Evolutionary conservation across 2,113 vertebrate species (phyloP), one percentile per base, ranked within the genome.

Genomic region (Dasyprocta punctata): DNA sequence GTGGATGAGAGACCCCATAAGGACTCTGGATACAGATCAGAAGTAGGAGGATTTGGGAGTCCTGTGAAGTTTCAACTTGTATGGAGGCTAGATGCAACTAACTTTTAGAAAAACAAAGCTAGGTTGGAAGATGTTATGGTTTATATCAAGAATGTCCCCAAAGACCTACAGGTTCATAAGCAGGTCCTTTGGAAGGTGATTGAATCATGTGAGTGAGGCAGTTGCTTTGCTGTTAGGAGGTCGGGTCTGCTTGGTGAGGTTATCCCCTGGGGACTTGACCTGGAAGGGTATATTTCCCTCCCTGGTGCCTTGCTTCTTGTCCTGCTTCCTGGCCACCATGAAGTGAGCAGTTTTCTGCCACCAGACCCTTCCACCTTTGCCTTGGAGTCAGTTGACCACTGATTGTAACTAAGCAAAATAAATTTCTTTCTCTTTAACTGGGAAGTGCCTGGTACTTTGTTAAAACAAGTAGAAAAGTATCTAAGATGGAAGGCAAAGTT

Each of bases 41-140:
- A 61, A 17, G 20, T 13, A 84, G 5, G 1, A 65, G 16, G 3
- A 3, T 4, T 6, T 33, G 24, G 38, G 44, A 65, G 20, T 16
- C 19, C 52, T 13, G 2, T 14, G 41, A 83, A 1, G 28, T 1
- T 67, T n/a, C 2, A 22, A 65, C 71, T 30, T 47, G 54, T 49
- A 11, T 7, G 17, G 24, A 28, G 2, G 3, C 12, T 1, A n/a
- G n/a, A n/a, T 38, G 28, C 20, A 38, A 38, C 26, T 3, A 4
- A 71, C 8, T 4, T 6, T n/a, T 60, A 90, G 22, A 30, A 41
- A 47, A 77, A 77, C 30, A 77, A 77, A 44, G n/a, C 36, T 38
- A 22, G n/a, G 12, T 28, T 47, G 24, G 41, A 26, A 16, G 24
- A 7, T 3, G 13, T 30, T 47, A 47, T 7, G 44, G 13, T 77